phyloP scores from a whole-genome alignment of 2,888 invertebrate species.

The Acleris emargana region DNA sequence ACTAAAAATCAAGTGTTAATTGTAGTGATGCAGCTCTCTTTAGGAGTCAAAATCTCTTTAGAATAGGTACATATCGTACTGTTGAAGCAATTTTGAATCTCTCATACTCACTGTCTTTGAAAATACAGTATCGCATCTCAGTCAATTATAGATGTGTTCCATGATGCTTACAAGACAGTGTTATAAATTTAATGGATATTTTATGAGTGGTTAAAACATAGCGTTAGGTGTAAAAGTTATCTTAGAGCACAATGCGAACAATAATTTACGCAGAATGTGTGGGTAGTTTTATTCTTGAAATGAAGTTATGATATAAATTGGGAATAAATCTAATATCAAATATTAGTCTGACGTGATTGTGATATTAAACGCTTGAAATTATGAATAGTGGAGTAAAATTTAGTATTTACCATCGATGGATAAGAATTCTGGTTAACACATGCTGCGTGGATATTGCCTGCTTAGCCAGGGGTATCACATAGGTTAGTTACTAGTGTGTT shows the following conservation, averaged over 20 bases:
- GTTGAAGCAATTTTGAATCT: background rate
- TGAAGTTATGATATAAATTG: constrained; percentile 1
- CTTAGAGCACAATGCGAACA: constrained; percentile 7
- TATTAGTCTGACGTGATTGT: constrained; percentile 26
- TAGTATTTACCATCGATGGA: constrained; percentile 7
- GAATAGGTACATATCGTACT: constrained; percentile 6
- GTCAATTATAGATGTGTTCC: constrained; percentile 23
- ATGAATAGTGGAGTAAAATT: background rate
- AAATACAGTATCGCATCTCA: constrained; percentile 17
- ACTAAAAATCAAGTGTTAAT: background rate
- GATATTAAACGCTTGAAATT: constrained; percentile 25
- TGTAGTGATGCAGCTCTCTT: constrained; percentile 3
- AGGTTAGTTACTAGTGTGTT: no score
- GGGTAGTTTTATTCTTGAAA: background rate
- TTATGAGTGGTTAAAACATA: constrained; percentile 4
- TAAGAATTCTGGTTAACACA: background rate
- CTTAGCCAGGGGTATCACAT: background rate
- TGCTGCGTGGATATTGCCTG: background rate
- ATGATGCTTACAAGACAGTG: constrained; percentile 19
- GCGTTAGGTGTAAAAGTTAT: constrained; percentile 7
- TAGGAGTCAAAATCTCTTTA: constrained; percentile 10
- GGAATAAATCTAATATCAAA: constrained; percentile 25
- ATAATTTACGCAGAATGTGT: constrained; percentile 6
- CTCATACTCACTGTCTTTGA: constrained; percentile 2
- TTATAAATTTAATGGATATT: background rate